These are phyloP conservation scores for Ceyx erithaca DNA, from an alignment of 2,797 vertebrate genomes.

Conservation along the genomic window DNA sequence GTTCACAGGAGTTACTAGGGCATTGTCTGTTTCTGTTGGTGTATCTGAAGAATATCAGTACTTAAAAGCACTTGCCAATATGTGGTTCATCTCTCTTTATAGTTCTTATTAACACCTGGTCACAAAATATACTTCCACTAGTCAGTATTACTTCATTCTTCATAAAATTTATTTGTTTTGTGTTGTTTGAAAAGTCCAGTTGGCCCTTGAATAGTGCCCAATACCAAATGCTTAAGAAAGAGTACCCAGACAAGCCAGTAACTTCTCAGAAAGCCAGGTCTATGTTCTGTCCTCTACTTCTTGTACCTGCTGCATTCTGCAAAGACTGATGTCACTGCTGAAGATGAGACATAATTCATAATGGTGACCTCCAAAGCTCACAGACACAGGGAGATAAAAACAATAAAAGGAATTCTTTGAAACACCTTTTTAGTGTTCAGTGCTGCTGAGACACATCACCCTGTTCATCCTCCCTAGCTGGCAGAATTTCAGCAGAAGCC, in stretches of 20 bases:
- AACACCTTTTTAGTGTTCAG: accelerated
- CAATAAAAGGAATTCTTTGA: neutral
- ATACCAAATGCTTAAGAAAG: neutral
- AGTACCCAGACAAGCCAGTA: neutral
- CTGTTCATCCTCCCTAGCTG: neutral
- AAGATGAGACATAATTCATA: neutral
- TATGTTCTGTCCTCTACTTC: neutral
- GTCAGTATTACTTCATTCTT: neutral
- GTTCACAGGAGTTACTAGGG: neutral
- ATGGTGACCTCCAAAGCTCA: neutral
- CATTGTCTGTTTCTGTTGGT: neutral
- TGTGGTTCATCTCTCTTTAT: neutral
- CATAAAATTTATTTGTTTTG: neutral
- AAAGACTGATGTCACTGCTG: neutral
- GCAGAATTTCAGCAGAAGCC: neutral
- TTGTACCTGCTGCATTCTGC: neutral
- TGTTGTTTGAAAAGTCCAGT: neutral
- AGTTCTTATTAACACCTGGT: neutral
- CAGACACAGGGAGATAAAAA: neutral
- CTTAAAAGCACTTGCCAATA: neutral
- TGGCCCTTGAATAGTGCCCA: neutral
- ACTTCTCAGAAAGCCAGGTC: neutral
- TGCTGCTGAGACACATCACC: accelerated
- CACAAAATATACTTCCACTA: neutral
- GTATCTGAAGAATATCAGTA: neutral